A percentile compares a stretch with the other conserved stretches of the same genome.
Evolutionary conservation across 2,888 invertebrate genomes (phyloP).

Genomic region (Campoplex nolae): DNA sequence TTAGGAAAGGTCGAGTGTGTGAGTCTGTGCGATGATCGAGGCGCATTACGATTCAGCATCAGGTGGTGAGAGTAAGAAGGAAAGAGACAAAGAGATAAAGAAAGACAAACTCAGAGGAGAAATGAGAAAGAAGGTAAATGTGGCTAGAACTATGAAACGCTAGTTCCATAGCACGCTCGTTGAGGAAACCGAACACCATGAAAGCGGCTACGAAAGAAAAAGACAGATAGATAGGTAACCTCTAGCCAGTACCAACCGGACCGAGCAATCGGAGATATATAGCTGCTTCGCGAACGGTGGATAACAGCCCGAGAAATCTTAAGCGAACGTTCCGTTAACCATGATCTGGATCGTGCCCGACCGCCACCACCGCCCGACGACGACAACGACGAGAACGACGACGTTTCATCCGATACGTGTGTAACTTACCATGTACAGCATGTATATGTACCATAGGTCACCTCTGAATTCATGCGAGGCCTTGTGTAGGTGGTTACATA

Average conservation of each 20-base stretch:
- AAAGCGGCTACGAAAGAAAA: slow-evolving; percentile 36
- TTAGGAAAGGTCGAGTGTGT: slow-evolving; percentile 5
- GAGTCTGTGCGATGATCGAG: slow-evolving; percentile 39
- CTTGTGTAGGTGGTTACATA: slow-evolving; percentile 50
- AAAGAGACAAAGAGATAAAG: not conserved
- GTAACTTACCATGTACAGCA: slow-evolving; percentile 57
- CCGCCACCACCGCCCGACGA: slow-evolving; percentile 59
- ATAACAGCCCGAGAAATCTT: slow-evolving; percentile 73
- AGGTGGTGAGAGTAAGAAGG: slow-evolving; percentile 35
- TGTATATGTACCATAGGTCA: slow-evolving; percentile 25
- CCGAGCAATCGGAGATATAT: slow-evolving; percentile 53
- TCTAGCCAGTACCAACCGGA: slow-evolving; percentile 51
- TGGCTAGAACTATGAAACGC: slow-evolving; percentile 16
- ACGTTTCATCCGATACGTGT: slow-evolving; percentile 67
- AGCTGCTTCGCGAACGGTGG: slow-evolving; percentile 71
- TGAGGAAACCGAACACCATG: slow-evolving; percentile 75
- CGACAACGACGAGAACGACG: slow-evolving; percentile 37
- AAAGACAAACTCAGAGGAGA: not conserved
- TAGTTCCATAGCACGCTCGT: slow-evolving; percentile 57
- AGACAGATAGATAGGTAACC: slow-evolving; percentile 36
- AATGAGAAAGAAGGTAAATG: slow-evolving; percentile 24
- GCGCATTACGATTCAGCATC: slow-evolving; percentile 54
- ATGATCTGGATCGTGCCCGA: slow-evolving; percentile 71
- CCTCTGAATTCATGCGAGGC: slow-evolving; percentile 34
- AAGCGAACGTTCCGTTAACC: slow-evolving; percentile 77